Percentiles rank a stretch among this genome's conserved stretches.
Conservation (phyloP, 2,888 invertebrate genomes). For the Dicycla oo region DNA sequence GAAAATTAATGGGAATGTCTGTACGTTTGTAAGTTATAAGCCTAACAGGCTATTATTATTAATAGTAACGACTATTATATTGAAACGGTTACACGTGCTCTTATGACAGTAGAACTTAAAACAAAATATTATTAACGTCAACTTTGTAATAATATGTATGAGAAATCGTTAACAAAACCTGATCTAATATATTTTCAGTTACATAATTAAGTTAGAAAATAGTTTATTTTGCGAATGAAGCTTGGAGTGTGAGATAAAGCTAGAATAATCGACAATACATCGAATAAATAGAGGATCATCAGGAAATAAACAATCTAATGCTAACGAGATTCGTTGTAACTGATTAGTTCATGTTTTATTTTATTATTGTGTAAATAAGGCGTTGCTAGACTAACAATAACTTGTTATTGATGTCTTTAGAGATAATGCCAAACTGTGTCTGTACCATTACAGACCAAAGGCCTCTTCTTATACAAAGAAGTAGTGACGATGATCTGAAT, state of each 20-base stretch:
- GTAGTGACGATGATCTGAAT: not conserved
- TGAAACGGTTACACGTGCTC: constrained; percentile 44
- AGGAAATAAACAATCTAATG: constrained; percentile 15
- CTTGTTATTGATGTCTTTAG: not conserved
- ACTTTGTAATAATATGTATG: constrained; percentile 24
- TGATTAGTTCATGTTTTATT: constrained; percentile 23
- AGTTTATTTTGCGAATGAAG: not conserved
- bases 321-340: not conserved
- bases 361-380: constrained; percentile 18
- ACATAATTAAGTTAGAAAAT: constrained; percentile 17
- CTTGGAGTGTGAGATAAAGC: too few relatives aligned
- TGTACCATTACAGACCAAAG: not conserved
- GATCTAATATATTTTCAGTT: constrained; percentile 3
- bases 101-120: constrained; percentile 29
- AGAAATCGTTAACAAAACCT: constrained; percentile 24
- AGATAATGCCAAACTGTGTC: not conserved
- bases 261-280: too few relatives aligned
- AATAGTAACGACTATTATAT: constrained; percentile 35
- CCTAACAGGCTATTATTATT: constrained; percentile 46
- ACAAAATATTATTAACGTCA: constrained; percentile 20
- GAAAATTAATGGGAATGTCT: constrained; percentile 40
- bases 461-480: constrained; percentile 10
- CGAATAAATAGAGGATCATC: too few relatives aligned
- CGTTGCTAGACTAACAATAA: not conserved
- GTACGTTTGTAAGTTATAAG: constrained; percentile 24